A percentile compares a stretch with the other conserved stretches of the same genome.
Conservation (phyloP, 2,113 vertebrate species). For the Microtus oregoni region DNA sequence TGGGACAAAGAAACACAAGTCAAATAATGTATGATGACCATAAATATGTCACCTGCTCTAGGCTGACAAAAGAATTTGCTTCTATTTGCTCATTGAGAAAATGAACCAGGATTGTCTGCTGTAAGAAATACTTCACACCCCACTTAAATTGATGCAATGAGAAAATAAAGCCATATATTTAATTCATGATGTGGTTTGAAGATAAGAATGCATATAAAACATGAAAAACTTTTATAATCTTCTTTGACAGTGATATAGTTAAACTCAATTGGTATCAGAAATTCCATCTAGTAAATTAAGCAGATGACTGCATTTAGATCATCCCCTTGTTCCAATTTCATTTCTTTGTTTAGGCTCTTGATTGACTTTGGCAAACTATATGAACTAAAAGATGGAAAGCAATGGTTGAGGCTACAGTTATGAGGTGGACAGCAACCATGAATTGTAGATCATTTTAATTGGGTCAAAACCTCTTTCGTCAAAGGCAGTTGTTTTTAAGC, state of each 20-base stretch:
- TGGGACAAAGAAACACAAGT: constrained; percentile 47
- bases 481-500: background rate
- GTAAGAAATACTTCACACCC: constrained; percentile 61
- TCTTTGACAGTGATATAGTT: constrained; percentile 66
- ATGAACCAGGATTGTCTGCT: constrained; percentile 64
- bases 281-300: constrained; percentile 70
- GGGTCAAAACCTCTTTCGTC: background rate
- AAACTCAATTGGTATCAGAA: constrained; percentile 60
- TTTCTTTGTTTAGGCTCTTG: constrained; percentile 57
- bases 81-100: constrained; percentile 60
- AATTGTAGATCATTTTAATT: background rate
- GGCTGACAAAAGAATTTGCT: constrained; percentile 53
- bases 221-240: constrained; percentile 62
- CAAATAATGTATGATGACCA: constrained; percentile 59
- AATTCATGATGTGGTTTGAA: constrained; percentile 63
- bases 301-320: constrained; percentile 50
- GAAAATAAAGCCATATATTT: constrained; percentile 73
- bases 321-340: constrained; percentile 49
- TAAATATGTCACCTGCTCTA: constrained; percentile 61
- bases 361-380: constrained; percentile 27
- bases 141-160: constrained; percentile 67
- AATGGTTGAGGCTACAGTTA: background rate
- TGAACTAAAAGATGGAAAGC: background rate
- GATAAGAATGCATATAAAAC: constrained; percentile 61
- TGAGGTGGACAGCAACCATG: constrained; percentile 25